These are phyloP conservation scores for Cichlasoma orientale DNA, from an alignment of 2,797 vertebrate species.

Conservation along the genomic window DNA sequence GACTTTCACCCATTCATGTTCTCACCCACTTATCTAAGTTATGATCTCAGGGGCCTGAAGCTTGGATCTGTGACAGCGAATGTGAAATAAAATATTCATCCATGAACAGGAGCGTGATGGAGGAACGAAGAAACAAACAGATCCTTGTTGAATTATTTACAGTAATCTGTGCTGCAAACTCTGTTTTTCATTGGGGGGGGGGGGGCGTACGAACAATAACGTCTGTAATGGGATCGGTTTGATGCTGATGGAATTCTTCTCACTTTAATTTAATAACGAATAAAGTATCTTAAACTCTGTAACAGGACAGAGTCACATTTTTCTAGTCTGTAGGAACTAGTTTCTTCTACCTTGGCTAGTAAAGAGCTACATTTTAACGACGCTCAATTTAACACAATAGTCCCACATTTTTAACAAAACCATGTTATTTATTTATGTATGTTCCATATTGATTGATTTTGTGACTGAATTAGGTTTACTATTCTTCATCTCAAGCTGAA, in stretches of 20 bases:
- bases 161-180: neutral
- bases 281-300: neutral
- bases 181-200: neutral
- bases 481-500: too few species aligned
- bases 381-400: neutral
- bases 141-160: neutral
- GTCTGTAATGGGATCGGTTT: neutral
- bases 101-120: neutral
- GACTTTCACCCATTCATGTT: neutral
- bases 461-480: too few species aligned
- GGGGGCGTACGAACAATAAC: neutral
- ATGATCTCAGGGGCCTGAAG: neutral
- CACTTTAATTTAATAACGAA: neutral
- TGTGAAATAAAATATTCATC: slow-evolving; percentile 1
- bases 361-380: neutral
- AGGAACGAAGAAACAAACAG: slow-evolving; percentile 1
- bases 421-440: too few species aligned
- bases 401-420: too few species aligned
- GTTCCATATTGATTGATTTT: too few species aligned
- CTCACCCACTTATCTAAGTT: neutral
- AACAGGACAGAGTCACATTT: neutral
- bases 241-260: neutral
- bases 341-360: neutral
- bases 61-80: neutral
- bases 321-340: neutral